Evolutionary conservation across 1,140 invertebrate species (phyloP).

Genomic region (Drosophila pandora): DNA sequence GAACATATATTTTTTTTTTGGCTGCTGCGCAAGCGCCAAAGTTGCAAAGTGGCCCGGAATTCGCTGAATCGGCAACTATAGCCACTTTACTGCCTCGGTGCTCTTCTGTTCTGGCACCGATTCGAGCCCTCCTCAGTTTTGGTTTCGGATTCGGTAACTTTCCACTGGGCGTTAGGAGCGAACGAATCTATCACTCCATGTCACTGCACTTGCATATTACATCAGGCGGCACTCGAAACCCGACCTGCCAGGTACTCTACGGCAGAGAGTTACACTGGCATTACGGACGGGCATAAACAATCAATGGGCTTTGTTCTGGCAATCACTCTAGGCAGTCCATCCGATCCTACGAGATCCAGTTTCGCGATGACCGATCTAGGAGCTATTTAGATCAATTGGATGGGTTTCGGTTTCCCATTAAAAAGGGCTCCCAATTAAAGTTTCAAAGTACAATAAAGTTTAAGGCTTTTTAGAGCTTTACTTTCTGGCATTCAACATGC

Average conservation of each 20-base stretch:
- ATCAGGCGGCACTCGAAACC: constrained; percentile 45
- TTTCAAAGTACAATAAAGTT: not conserved
- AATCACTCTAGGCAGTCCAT: not conserved
- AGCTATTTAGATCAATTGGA: constrained; percentile 22
- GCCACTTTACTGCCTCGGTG: not conserved
- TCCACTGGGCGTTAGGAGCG: constrained; percentile 29
- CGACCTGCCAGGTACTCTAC: constrained; percentile 5
- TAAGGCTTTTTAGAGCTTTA: no score
- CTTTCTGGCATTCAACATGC: no score
- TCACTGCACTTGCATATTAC: constrained; percentile 16
- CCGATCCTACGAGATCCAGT: constrained; percentile 1
- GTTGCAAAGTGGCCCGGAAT: constrained; percentile 29
- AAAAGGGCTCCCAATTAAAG: not conserved
- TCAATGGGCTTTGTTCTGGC: constrained; percentile 22
- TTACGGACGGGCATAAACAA: constrained; percentile 19
- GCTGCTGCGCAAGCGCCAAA: constrained; percentile 55
- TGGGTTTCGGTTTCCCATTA: not conserved
- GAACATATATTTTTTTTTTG: constrained; percentile 13
- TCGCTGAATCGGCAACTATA: constrained; percentile 16
- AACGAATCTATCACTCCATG: constrained; percentile 5
- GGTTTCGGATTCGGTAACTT: constrained; percentile 40
- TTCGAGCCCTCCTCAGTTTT: constrained; percentile 18
- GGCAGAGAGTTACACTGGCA: constrained; percentile 8
- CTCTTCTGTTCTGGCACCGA: constrained; percentile 21
- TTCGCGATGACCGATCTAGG: constrained; percentile 5